These are phyloP conservation scores for Hylomyscus alleni DNA, from an alignment of 2,797 vertebrate genomes.

Conservation along the genomic window DNA sequence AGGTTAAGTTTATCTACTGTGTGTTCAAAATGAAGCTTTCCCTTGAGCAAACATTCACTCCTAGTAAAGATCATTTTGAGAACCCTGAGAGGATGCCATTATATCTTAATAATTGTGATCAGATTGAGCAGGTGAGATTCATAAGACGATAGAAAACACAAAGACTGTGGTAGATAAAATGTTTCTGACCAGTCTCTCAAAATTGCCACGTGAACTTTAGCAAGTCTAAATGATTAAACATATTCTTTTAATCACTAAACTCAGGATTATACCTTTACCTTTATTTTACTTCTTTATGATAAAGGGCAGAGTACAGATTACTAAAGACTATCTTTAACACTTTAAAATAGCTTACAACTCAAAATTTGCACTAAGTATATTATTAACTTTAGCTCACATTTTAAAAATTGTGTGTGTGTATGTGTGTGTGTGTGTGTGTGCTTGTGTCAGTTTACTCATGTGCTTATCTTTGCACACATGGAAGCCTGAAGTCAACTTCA, in stretches of 20 bases:
- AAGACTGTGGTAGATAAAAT: neutral
- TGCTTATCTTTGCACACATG: neutral
- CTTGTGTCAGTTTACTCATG: neutral
- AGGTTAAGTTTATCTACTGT: neutral
- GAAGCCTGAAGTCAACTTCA: neutral
- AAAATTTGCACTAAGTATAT: neutral
- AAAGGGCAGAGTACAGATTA: neutral
- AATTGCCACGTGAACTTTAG: neutral
- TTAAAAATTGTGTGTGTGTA: neutral
- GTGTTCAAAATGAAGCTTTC: slow-evolving; percentile 1
- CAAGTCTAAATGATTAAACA: neutral
- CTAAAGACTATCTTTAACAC: neutral
- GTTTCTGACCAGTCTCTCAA: neutral
- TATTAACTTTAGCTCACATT: neutral
- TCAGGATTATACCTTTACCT: neutral
- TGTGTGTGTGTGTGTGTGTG: neutral
- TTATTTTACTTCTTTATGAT: neutral
- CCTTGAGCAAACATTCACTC: neutral
- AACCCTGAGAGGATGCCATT: neutral
- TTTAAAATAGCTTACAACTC: slow-evolving; percentile 23
- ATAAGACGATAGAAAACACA: neutral
- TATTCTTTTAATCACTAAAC: neutral
- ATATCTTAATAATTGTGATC: neutral
- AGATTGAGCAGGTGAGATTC: neutral
- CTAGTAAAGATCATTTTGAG: neutral